Evolutionary conservation across 1,140 invertebrate species (phyloP), one percentile per base, ranked within the genome.

Genomic region (Caenorhabditis remanei): DNA sequence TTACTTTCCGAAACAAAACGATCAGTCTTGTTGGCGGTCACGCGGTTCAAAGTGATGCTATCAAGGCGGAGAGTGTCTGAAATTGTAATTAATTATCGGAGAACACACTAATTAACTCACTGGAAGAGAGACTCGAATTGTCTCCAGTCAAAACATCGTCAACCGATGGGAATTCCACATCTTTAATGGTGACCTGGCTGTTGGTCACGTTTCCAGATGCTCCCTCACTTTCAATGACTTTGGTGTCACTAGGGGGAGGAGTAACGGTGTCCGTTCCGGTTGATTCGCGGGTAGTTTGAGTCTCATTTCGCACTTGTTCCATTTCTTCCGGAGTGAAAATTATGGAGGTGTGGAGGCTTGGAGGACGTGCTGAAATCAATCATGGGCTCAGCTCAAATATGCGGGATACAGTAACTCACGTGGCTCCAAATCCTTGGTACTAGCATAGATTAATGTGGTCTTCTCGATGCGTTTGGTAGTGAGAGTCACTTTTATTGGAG

Each of bases 311-410:
- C 32, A 32, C n/a, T n/a, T 9, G 19, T 71, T 71, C 41, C 40
- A 71, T 71, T 46, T 71, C 67, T 50, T 48, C 46, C 19, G 19
- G n/a, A 6, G 71, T 21, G 46, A 79, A 79, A 32, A 79, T 79
- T 0, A 79, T 14, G 19, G 71, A 79, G 1, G 46, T 24, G 21
- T 79, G 11, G 21, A 48, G 43, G 21, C 19, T 50, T 9, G 71
- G 71, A 53, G 71, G 71, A 19, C 71, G 71, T 21, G 46, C 71
- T 79, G n/a, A 50, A 79, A 79, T 32, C 2, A 32, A 32, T 32
- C 32, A 32, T 32, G 32, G 32, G 32, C 32, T 32, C 32, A 50
- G 5, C 8, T 6, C 1, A 16, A 32, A 46, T 1, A 32, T 0
- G 6, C 2, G n/a, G 43, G 16, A 19, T 32, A 46, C 40, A 9